These are phyloP conservation scores for Hypotaenidia okinawae DNA, from an alignment of 2,797 vertebrate genomes.

Conservation along the genomic window DNA sequence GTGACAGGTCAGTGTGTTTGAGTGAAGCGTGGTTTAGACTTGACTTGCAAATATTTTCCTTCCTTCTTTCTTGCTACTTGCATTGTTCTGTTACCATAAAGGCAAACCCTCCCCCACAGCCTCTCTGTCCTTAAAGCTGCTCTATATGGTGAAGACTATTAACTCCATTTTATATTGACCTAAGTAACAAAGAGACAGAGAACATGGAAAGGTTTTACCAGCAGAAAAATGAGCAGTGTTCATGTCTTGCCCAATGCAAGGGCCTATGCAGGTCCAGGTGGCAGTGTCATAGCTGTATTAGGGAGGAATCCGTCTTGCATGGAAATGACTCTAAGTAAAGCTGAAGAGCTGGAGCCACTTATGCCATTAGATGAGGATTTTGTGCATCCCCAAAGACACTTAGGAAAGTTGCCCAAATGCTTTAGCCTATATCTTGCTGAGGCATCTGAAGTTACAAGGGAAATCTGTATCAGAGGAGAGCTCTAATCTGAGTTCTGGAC, in stretches of 20 bases:
- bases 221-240: not conserved
- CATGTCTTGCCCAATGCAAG: not conserved
- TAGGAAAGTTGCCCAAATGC: not conserved
- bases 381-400: not conserved
- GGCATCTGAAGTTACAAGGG: not conserved
- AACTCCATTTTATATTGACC: not conserved
- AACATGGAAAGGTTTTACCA: not conserved
- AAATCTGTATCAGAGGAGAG: not conserved
- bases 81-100: not conserved
- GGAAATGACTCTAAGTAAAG: not conserved
- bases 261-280: not conserved
- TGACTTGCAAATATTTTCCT: not conserved
- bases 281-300: not conserved
- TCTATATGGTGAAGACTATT: not conserved
- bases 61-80: not conserved
- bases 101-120: not conserved
- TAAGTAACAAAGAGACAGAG: not conserved
- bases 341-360: not conserved
- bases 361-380: not conserved
- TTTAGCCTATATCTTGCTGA: not conserved
- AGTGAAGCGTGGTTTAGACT: not conserved
- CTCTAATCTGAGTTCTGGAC: not conserved
- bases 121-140: not conserved
- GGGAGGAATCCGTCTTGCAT: not conserved
- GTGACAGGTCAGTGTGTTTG: not conserved